These are phyloP conservation scores for Maniola hyperantus DNA, from an alignment of 2,888 invertebrate species.

Conservation along the genomic window DNA sequence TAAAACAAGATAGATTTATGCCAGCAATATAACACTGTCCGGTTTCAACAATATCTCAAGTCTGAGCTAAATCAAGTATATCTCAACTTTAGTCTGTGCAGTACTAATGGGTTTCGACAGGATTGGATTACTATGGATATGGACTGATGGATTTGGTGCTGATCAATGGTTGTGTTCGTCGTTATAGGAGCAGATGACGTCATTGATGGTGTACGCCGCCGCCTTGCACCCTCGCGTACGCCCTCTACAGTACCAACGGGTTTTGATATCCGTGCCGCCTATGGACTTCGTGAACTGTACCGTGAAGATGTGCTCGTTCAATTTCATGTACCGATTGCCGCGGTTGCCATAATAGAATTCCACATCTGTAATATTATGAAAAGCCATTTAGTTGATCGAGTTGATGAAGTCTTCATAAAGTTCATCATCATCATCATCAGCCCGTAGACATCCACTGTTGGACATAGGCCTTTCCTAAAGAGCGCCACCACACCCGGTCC, in stretches of 20 bases:
- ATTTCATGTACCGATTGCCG: slow-evolving; percentile 37
- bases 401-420: neutral
- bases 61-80: no score
- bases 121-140: no score
- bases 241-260: slow-evolving; percentile 48
- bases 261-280: slow-evolving; percentile 23
- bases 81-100: no score
- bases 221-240: slow-evolving; percentile 50
- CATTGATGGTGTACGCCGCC: slow-evolving; percentile 45
- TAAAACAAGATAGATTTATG: no score
- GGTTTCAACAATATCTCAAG: no score
- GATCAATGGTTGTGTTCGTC: slow-evolving; percentile 30
- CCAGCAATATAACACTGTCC: no score
- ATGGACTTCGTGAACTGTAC: slow-evolving; percentile 36
- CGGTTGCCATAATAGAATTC: slow-evolving; percentile 31
- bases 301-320: slow-evolving; percentile 35
- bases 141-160: neutral
- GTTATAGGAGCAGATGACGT: slow-evolving; percentile 37
- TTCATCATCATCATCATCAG: no score
- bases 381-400: neutral
- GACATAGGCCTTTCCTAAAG: no score
- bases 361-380: slow-evolving; percentile 12
- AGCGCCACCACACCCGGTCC: no score
- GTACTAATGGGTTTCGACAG: no score
- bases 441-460: no score